Base-by-base conservation (phyloP, 2,113 vertebrate species). In the Rhombomys opimus region DNA sequence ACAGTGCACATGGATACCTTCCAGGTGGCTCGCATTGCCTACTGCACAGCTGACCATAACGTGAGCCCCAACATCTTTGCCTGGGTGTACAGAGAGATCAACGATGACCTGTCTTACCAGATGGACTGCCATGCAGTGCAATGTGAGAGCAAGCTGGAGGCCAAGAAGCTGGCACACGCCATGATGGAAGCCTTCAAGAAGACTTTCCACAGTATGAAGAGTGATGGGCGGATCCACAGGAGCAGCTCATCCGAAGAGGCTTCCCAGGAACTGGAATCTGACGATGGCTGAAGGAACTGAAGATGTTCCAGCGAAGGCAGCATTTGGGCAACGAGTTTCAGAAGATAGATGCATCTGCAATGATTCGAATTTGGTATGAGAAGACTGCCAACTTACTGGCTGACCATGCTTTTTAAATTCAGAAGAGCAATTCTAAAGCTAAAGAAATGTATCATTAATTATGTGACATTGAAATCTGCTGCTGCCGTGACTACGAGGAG, bases 121-220 rank as follows among this genome's bases (percentile, higher is more conserved):
- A 99, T 99, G 99, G 99, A 99, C 99, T 99, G 99, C 99, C 99
- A 99, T 1, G 99, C 99, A 0, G 99, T 99, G 23, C 99, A 99
- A 98, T 99, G 99, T 12, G 99, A 99, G 98, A 99, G 98, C 98
- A 99, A 99, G 99, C 98, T 99, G 35, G 99, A 99, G 98, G 99
- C 99, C 98, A 99, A 99, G 98, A 99, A 99, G 98, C 98, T 99
- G 97, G 99, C 99, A 5, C 99, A 99, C 8, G 99, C 99, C 80
- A 99, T 99, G 99, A 99, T 99, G 99, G 99, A 99, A 98, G 99
- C 99, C 96, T 99, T 99, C 98, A 99, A 98, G 98, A 99, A 99
- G 98, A 99, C 99, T 98, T 99, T 99, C 99, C 99, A 99, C 97
- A 99, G 99, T 98, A 99, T 99, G 99, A 99, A 99, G 98, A 99